Percentiles rank a stretch among this genome's conserved stretches.
Evolutionary conservation across 2,113 vertebrate genomes (phyloP).

Genomic region (Odocoileus hemionus): DNA sequence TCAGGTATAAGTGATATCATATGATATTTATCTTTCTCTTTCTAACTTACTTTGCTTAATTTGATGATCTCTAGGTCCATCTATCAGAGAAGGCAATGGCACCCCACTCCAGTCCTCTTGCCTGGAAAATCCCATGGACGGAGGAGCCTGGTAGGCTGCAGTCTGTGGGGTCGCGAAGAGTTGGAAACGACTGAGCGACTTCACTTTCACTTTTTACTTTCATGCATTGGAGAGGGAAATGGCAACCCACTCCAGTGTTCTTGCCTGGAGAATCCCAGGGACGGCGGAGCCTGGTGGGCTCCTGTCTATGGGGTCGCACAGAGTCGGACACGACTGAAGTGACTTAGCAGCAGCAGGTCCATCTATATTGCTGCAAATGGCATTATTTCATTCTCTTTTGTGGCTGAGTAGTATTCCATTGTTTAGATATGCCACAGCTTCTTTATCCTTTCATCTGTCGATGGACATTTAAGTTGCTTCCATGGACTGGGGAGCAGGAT

Average conservation of each 20-base stretch:
- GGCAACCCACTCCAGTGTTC: neutral
- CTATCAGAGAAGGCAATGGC: neutral
- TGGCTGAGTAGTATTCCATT: neutral
- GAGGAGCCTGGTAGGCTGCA: neutral
- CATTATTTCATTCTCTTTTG: neutral
- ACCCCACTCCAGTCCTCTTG: neutral
- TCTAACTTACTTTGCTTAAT: neutral
- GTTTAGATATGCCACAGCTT: neutral
- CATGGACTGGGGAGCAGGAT: neutral
- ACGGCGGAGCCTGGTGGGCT: neutral
- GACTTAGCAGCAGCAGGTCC: neutral
- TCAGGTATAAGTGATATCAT: neutral
- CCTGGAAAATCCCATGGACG: neutral
- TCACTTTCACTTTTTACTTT: neutral
- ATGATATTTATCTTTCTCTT: neutral
- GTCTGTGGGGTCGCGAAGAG: neutral
- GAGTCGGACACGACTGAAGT: fast-evolving
- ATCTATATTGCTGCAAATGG: neutral
- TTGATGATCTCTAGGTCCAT: neutral
- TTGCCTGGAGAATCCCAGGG: neutral
- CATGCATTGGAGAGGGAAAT: neutral
- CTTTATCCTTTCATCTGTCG: neutral
- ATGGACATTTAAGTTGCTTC: neutral
- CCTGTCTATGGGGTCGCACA: fast-evolving
- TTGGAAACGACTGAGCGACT: fast-evolving